Base-by-base conservation (phyloP, 2,113 vertebrate genomes). In the Sylvilagus bachmani region DNA sequence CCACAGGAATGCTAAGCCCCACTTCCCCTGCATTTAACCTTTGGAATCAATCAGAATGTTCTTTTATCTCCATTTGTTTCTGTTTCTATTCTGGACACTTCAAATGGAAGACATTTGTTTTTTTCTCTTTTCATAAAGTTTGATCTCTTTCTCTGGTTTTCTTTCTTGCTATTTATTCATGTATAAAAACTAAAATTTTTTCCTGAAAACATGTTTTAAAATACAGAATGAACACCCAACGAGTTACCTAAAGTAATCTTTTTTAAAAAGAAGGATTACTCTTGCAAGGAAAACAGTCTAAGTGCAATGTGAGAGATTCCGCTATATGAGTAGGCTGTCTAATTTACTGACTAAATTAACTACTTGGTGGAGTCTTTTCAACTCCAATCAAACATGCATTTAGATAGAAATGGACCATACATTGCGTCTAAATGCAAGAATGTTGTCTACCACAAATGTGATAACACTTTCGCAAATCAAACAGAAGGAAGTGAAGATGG, bases 361-460 rank as follows among this genome's bases (percentile, higher is more conserved):
- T 86, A 58, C 81, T 17, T 70, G 62, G 38, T 44, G 44, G 44
- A 44, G 44, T 44, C 44, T 81, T 95, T 96, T 58, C 67, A 83
- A 95, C 96, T 88, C 2, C 0, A 29, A 78, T 61, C 70, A 11
- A 80, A 96, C 17, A 83, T 90, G 66, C 99, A 98, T 97, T 95
- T 99, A 93, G 98, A 98, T 92, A 98, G 98, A 97, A 94, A 92
- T 0, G 97, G 97, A 2, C 98, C 96, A 8, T 99, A 98, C 64
- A 99, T 99, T 92, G 99, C 99, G 73, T 99, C 99, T n/a, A 98
- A 98, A 91, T 99, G 99, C 91, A 99, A 98, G 97, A 99, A 99
- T 96, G 99, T 98, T 0, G 94, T 99, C 3, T 99, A 99, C 91
- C 98, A 97, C 0, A 98, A 99, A 96, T 99, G 98, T 0, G 99